Percentiles rank a stretch among this genome's conserved stretches.
These are phyloP conservation scores for Cremastinae sp. DNA, from an alignment of 2,888 invertebrate species.

Conservation along the genomic window DNA sequence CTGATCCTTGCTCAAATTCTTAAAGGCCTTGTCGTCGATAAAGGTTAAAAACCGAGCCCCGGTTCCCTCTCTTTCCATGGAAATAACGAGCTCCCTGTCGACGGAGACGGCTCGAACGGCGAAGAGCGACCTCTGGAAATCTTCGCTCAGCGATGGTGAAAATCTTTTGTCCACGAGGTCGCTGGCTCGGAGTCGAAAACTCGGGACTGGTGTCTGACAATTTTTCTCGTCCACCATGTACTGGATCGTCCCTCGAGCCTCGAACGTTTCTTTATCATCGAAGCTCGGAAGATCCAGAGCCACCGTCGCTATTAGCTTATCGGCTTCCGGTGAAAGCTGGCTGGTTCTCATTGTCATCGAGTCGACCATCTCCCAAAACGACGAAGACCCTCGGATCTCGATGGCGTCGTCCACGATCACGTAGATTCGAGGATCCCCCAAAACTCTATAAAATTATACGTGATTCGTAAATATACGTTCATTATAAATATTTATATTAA, in stretches of 20 bases:
- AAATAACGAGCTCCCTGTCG: slow-evolving; percentile 66
- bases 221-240: slow-evolving; percentile 69
- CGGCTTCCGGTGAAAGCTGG: slow-evolving; percentile 56
- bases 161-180: slow-evolving; percentile 65
- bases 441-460: slow-evolving; percentile 69
- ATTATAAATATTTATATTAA: too few species aligned
- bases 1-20: slow-evolving; percentile 53
- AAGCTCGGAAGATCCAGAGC: slow-evolving; percentile 74
- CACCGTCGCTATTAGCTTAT: slow-evolving; percentile 66
- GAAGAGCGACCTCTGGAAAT: slow-evolving; percentile 60
- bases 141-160: slow-evolving; percentile 61
- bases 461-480: too few species aligned
- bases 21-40: slow-evolving; percentile 67
- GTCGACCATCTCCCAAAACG: slow-evolving; percentile 70
- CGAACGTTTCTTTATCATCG: slow-evolving; percentile 51
- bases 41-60: slow-evolving; percentile 62
- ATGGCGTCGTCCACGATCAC: slow-evolving; percentile 59
- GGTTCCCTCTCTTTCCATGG: slow-evolving; percentile 49
- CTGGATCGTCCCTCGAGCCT: slow-evolving; percentile 69
- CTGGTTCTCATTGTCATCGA: slow-evolving; percentile 66
- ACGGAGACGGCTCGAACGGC: slow-evolving; percentile 70
- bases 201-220: slow-evolving; percentile 69
- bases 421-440: slow-evolving; percentile 67
- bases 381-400: slow-evolving; percentile 67
- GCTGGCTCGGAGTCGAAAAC: slow-evolving; percentile 60